phyloP scores from a whole-genome alignment of 2,113 vertebrate genomes.

The Cyprinus carpio region DNA sequence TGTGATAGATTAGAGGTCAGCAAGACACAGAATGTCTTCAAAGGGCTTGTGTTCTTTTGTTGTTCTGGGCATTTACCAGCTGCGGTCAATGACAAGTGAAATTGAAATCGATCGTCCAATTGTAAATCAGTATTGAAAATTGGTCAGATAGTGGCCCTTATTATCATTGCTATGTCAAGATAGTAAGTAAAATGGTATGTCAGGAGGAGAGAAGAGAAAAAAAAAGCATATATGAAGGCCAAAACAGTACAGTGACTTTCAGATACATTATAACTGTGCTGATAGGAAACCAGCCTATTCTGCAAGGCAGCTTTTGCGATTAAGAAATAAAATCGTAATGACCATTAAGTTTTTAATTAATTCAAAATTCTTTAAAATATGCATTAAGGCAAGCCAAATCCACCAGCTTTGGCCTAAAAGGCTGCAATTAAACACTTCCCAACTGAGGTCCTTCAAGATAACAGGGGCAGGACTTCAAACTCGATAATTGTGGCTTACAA shows the following conservation, averaged over 20 bases:
- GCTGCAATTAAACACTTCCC: constrained; percentile 44
- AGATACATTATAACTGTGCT: not conserved
- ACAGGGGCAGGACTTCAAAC: constrained; percentile 12
- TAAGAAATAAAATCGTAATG: constrained; percentile 60
- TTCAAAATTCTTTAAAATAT: constrained; percentile 66
- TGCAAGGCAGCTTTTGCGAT: not conserved
- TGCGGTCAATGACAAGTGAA: constrained; percentile 67
- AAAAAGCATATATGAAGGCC: not conserved
- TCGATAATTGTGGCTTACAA: not conserved
- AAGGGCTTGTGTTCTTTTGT: constrained; percentile 62
- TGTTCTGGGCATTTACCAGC: constrained; percentile 62
- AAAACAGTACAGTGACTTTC: not conserved
- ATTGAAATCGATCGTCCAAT: constrained; percentile 75
- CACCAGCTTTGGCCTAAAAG: constrained; percentile 55
- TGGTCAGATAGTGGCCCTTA: constrained; percentile 41
- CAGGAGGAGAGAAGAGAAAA: too few relatives aligned
- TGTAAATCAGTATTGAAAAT: constrained; percentile 61
- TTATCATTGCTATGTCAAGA: constrained; percentile 37
- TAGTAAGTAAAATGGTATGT: constrained; percentile 8
- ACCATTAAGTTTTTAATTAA: constrained; percentile 70
- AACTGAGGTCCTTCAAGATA: constrained; percentile 18
- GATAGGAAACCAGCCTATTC: constrained; percentile 11
- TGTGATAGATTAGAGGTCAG: constrained; percentile 61
- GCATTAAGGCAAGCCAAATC: constrained; percentile 59
- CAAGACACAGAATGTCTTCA: constrained; percentile 66